Percentiles rank a stretch among this genome's conserved stretches.
phyloP scores from a whole-genome alignment of 2,888 invertebrate species.

The Caenorhabditis drosophilae region DNA sequence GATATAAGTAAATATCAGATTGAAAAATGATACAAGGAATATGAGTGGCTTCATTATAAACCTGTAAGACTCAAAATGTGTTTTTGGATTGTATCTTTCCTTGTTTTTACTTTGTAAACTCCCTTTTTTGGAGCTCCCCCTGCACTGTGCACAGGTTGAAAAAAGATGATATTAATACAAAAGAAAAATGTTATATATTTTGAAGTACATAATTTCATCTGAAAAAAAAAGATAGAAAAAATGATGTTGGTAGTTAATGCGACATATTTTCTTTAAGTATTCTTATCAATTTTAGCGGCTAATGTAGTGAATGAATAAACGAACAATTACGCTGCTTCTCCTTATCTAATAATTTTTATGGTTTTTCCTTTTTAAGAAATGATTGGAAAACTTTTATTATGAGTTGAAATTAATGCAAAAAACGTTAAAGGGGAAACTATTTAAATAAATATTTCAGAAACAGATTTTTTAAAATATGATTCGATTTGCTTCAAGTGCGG shows the following conservation, averaged over 20 bases:
- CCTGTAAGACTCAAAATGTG: constrained; percentile 15
- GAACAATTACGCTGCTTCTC: too few species aligned
- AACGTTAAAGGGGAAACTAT: too few species aligned
- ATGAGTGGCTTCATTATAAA: constrained; percentile 12
- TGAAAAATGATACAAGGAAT: constrained; percentile 34
- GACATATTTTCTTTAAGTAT: too few species aligned
- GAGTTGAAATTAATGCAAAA: too few species aligned
- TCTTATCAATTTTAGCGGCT: too few species aligned
- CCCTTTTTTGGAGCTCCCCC: constrained; percentile 22
- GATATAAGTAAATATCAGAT: constrained; percentile 39
- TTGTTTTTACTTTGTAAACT: constrained; percentile 16
- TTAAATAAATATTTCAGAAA: too few species aligned
- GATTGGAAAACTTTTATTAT: too few species aligned
- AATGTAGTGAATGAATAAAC: too few species aligned
- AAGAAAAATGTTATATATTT: background rate
- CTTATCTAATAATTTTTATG: too few species aligned
- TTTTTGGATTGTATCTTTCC: background rate
- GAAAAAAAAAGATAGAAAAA: background rate
- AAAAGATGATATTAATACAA: background rate
- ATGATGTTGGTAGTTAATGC: too few species aligned
- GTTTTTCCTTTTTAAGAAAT: too few species aligned
- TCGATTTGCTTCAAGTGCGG: constrained; percentile 22
- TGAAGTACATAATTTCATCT: background rate
- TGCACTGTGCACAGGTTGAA: background rate
- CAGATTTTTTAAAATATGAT: constrained; percentile 1